A percentile compares a stretch with the other conserved stretches of the same genome.
Conservation (phyloP, 2,113 vertebrate genomes). For the Empidonax traillii region DNA sequence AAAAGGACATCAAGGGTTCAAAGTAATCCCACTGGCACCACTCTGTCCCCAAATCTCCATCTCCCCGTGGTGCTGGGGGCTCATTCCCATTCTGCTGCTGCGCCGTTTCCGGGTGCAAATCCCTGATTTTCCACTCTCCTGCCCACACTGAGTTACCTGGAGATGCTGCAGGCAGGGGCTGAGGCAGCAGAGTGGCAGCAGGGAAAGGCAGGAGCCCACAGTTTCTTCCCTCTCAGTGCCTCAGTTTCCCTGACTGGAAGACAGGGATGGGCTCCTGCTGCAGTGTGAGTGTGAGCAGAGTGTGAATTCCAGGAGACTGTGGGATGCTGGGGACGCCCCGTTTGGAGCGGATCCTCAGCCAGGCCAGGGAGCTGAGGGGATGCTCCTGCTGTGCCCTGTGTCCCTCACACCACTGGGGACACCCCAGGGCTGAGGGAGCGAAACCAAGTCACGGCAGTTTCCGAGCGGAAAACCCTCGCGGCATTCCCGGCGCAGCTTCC, state of each 20-base stretch:
- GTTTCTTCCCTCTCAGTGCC: not conserved
- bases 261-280: not conserved
- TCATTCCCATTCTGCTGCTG: not conserved
- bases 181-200: not conserved
- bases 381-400: not conserved
- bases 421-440: rapidly evolving
- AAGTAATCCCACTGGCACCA: not conserved
- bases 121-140: not conserved
- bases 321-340: not conserved
- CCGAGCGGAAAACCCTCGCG: not conserved
- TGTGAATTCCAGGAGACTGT: rapidly evolving
- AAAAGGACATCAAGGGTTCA: rapidly evolving
- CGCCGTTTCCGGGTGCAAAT: not conserved
- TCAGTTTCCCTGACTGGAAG: not conserved
- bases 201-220: rapidly evolving
- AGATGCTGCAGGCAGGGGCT: not conserved
- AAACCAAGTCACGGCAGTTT: not conserved
- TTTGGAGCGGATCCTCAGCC: not conserved
- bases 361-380: not conserved
- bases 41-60: rapidly evolving
- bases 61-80: not conserved
- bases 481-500: not conserved
- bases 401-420: rapidly evolving
- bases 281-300: not conserved
- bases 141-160: rapidly evolving